A percentile compares a stretch with the other conserved stretches of the same genome.
Conservation (phyloP, 1,140 invertebrate species). For the Copidosoma floridanum region DNA sequence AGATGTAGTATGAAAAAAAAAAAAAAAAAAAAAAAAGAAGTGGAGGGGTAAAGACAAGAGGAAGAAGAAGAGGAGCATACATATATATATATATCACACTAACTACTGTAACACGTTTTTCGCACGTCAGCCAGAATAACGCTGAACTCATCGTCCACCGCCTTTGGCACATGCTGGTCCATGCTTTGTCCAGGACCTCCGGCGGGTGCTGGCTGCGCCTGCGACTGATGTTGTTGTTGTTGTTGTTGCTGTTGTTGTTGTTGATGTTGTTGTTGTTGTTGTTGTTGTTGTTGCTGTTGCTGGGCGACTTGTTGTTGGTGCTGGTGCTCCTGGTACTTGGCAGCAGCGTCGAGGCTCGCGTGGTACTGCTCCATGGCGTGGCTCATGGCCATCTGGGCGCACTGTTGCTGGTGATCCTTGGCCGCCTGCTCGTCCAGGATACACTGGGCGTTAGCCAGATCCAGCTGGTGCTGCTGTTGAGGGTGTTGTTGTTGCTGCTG, state of each 20-base stretch:
- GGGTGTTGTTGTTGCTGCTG: conserved; percentile 52
- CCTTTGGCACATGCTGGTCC: conserved; percentile 61
- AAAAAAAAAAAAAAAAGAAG: neutral
- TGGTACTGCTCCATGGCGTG: conserved; percentile 49
- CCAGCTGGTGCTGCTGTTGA: conserved; percentile 53
- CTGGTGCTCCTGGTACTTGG: conserved; percentile 49
- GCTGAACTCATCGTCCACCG: conserved; percentile 78
- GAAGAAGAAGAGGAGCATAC: too few species aligned
- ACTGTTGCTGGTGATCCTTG: conserved; percentile 46
- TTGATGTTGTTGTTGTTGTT: conserved; percentile 49
- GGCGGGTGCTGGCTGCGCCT: conserved; percentile 7
- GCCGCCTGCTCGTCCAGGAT: conserved; percentile 47
- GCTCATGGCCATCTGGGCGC: conserved; percentile 33
- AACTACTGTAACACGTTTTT: conserved; percentile 84
- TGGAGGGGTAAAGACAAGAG: neutral
- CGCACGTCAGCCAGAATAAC: conserved; percentile 80
- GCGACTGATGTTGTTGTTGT: conserved; percentile 11
- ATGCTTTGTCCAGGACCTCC: conserved; percentile 43
- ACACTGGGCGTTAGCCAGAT: conserved; percentile 47
- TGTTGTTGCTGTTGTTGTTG: conserved; percentile 54
- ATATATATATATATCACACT: conserved; percentile 37
- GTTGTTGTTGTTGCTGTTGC: conserved; percentile 42
- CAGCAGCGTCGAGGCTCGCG: conserved; percentile 43
- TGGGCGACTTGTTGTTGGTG: conserved; percentile 43
- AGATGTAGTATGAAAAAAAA: too few species aligned